phyloP scores from a whole-genome alignment of 2,888 invertebrate genomes.

The Scaptomyza polygonia region DNA sequence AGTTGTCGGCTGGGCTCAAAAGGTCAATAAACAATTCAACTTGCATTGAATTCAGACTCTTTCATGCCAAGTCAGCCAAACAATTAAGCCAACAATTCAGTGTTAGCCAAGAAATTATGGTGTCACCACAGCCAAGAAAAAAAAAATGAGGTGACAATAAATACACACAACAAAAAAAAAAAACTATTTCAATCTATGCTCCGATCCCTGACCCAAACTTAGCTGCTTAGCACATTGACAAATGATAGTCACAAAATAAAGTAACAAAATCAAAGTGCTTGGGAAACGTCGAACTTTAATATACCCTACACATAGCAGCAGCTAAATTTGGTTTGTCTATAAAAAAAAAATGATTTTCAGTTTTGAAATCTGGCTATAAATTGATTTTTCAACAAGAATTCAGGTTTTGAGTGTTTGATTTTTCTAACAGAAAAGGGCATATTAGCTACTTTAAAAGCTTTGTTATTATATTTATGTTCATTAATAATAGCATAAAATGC shows the following conservation, averaged over 20 bases:
- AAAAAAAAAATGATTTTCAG: too few relatives aligned
- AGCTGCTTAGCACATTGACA: slow-evolving; percentile 70
- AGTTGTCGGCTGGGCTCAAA: slow-evolving; percentile 66
- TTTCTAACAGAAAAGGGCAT: too few relatives aligned
- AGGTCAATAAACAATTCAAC: slow-evolving; percentile 69
- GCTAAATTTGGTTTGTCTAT: too few relatives aligned
- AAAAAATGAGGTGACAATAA: slow-evolving; percentile 27
- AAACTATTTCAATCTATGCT: background rate
- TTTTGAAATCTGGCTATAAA: too few relatives aligned
- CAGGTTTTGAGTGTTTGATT: too few relatives aligned
- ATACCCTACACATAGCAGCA: background rate
- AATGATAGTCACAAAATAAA: slow-evolving; percentile 57
- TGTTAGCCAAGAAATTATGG: slow-evolving; percentile 75
- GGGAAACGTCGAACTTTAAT: background rate
- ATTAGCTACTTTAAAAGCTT: too few relatives aligned
- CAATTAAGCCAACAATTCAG: slow-evolving; percentile 75
- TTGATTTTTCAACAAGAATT: too few relatives aligned
- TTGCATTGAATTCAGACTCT: slow-evolving; percentile 70
- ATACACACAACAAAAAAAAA: slow-evolving; percentile 10
- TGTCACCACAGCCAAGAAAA: slow-evolving; percentile 67
- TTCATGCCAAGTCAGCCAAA: slow-evolving; percentile 52
- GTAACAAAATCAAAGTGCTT: background rate
- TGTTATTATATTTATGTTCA: too few relatives aligned
- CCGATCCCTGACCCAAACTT: slow-evolving; percentile 6
- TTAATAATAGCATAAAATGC: too few relatives aligned